Base-by-base conservation (phyloP, 2,113 vertebrate species). In the Hippocampus guttulatus region DNA sequence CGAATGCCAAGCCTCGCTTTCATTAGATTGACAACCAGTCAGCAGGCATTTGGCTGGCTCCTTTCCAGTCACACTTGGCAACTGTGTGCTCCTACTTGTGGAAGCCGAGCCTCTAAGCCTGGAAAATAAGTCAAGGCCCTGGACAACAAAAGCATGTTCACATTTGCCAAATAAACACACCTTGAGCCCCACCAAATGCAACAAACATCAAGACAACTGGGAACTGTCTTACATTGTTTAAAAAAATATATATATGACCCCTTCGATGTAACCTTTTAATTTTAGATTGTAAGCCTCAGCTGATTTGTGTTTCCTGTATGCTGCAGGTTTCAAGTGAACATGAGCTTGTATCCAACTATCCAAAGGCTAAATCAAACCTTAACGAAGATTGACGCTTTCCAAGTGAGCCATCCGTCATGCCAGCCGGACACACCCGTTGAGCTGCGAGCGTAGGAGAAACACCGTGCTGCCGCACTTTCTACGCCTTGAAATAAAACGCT, bases 371-470 rank as follows among this genome's bases (percentile, higher is more conserved):
- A 97, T 81, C 85, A 95, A 85, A 84, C 89, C 8, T 92, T 99
- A 64, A 51, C 93, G 67, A 89, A 94, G 69, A 70, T 95, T 52
- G 94, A 98, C 33, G 95, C 95, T 25, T 99, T 99, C 87, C 93
- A 92, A 82, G 87, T 82, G 69, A 95, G 92, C 81, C 95, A 97
- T 79, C 96, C 97, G 8, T 91, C 89, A 23, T 77, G 70, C 57
- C 97, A 99, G 86, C 96, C 95, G 3, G 97, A 99, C 76, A 95
- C 95, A 7, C 97, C 96, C 8, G 79, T 88, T 2, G 95, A 96
- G 64, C 71, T 96, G 70, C 80, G 40, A 75, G 78, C 89, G 30
- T 96, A 90, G 92, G 25, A 55, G 27, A 55, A 23, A 64, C 4
- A 3, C 23, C 33, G 3, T 0, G 10, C 51, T 18, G 12, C 61